Conservation (phyloP, 2,888 invertebrate species). For the Molorchus minor region DNA sequence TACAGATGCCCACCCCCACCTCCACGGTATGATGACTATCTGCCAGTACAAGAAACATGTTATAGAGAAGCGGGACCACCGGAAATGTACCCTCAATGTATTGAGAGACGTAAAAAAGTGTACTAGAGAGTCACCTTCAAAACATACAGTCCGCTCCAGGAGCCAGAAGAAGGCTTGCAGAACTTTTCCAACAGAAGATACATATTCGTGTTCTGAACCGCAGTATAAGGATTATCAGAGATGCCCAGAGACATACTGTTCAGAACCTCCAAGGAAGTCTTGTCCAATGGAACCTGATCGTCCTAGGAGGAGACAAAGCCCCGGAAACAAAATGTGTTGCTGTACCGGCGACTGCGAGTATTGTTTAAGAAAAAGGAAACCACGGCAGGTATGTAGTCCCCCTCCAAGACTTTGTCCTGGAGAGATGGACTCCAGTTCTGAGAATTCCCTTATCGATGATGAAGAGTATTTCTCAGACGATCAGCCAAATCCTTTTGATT, state of each 20-base stretch:
- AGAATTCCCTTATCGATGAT: slow-evolving; percentile 36
- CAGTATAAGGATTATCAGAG: not conserved
- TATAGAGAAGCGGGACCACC: not conserved
- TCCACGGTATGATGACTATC: slow-evolving; percentile 12
- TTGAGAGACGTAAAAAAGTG: not conserved
- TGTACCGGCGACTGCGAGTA: slow-evolving; percentile 21
- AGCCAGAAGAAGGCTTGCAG: not conserved
- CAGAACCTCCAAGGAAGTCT: not conserved
- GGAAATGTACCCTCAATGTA: not conserved
- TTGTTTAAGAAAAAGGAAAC: slow-evolving; percentile 7
- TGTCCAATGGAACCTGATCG: not conserved
- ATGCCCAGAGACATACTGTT: not conserved
- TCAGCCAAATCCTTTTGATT: slow-evolving; percentile 41
- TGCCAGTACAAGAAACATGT: not conserved
- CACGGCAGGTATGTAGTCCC: not conserved
- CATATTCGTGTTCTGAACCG: not conserved
- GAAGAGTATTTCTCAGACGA: slow-evolving; percentile 38
- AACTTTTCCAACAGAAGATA: slow-evolving; percentile 6
- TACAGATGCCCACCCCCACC: slow-evolving; percentile 16
- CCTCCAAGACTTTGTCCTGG: slow-evolving; percentile 1
- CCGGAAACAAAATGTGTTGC: not conserved
- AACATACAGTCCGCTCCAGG: slow-evolving; percentile 16
- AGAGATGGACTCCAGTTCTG: slow-evolving; percentile 13
- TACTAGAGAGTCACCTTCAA: slow-evolving; percentile 2
- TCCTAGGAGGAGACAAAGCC: not conserved